Base-by-base conservation (phyloP, 2,888 invertebrate genomes). In the Cantharis rustica region DNA sequence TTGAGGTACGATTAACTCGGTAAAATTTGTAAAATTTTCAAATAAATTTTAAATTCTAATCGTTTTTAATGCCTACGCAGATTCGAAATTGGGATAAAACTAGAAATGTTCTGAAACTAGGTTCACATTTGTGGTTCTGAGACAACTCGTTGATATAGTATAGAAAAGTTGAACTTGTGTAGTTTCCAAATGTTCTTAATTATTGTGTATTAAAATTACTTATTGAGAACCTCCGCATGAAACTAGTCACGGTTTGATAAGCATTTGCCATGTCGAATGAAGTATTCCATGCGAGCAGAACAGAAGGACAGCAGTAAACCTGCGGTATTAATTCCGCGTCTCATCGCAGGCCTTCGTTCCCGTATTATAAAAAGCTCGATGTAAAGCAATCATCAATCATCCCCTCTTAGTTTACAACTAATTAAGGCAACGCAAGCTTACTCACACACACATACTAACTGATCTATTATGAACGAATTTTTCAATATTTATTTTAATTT, bases 251-350 rank as follows among this genome's bases (percentile, higher is more conserved):
- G 85, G 82, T 85, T 84, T 86, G 85, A 85, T 84, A 82, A 82
- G 85, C 83, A 85, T 86, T 84, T 84, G 84, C 84, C 84, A 84
- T 86, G 81, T 85, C 85, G 85, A 86, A 86, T 86, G 84, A 83
- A 82, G 84, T 83, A 81, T 83, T 81, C 84, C 85, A 84, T 84
- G 84, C 85, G 83, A 84, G 81, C 81, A 81, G 81, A 82, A 82
- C 84, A 82, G 82, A 80, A 83, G 82, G 81, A 83, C 82, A 81
- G 78, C 76, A 75, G 69, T 79, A 81, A 80, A 81, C 81, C 83
- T 81, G 82, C 81, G 82, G 80, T 83, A 83, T 83, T 84, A 84
- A 84, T 84, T 84, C 82, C 82, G 83, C 84, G 84, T 80, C 80
- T 80, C 80, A 80, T 80, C 80, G 78, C 80, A 80, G 80, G 79